phyloP scores from a whole-genome alignment of 2,888 invertebrate species.

The Frankliniella intonsa region DNA sequence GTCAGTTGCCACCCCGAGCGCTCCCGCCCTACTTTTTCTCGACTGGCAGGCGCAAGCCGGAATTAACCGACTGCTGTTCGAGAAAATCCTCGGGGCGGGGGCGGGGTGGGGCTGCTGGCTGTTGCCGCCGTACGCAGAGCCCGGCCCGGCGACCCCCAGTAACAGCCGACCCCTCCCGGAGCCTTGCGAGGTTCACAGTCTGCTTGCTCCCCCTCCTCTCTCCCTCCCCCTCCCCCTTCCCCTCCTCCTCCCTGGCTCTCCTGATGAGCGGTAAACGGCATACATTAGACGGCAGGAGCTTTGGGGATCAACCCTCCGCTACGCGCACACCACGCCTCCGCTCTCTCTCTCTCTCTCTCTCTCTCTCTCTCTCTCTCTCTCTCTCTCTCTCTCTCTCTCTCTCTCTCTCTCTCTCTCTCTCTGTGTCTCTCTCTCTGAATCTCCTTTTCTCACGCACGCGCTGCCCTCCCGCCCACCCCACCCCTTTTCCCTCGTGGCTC shows the following conservation, averaged over 20 bases:
- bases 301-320: background rate
- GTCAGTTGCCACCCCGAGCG: too few relatives aligned
- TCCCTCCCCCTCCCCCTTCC: background rate
- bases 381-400: background rate
- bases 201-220: too few relatives aligned
- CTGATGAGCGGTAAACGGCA: conserved; percentile 16
- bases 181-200: too few relatives aligned
- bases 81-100: background rate
- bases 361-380: background rate
- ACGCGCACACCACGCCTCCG: background rate
- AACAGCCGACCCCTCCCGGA: too few relatives aligned
- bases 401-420: conserved; percentile 1
- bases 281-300: conserved; percentile 22
- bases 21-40: too few relatives aligned
- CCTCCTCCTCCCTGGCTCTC: background rate
- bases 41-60: too few relatives aligned
- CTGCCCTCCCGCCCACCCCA: background rate
- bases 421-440: background rate
- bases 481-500: background rate
- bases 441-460: background rate
- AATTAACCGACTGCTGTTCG: too few relatives aligned
- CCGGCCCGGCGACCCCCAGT: too few relatives aligned
- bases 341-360: background rate
- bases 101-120: background rate
- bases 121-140: too few relatives aligned